These are phyloP conservation scores for Thera obeliscata DNA, from an alignment of 2,888 invertebrate species.

Conservation along the genomic window DNA sequence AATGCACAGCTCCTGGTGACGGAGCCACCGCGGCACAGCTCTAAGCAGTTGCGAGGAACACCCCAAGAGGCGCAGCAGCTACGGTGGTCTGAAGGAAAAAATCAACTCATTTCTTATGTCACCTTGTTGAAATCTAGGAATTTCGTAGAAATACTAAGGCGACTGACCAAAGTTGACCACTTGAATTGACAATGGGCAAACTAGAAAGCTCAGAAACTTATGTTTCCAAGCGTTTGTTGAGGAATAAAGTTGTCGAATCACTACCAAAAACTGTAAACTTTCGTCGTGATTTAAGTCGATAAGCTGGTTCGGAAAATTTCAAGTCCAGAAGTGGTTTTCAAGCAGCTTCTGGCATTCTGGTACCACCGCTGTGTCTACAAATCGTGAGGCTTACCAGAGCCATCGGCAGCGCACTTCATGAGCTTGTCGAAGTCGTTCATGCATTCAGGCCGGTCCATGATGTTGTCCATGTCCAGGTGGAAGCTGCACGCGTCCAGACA, in stretches of 20 bases:
- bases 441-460: slow-evolving; percentile 92
- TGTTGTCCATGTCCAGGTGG: slow-evolving; percentile 92
- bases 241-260: too few species aligned
- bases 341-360: background rate
- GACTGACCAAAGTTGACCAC: too few species aligned
- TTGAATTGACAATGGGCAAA: too few species aligned
- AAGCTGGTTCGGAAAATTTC: too few species aligned
- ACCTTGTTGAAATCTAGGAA: too few species aligned
- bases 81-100: slow-evolving; percentile 86
- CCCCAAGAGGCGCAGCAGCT: slow-evolving; percentile 92
- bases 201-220: too few species aligned
- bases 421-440: slow-evolving; percentile 93
- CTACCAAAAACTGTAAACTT: too few species aligned
- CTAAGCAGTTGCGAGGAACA: slow-evolving; percentile 91
- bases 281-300: too few species aligned
- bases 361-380: background rate
- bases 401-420: slow-evolving; percentile 93
- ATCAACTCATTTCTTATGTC: background rate
- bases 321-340: too few species aligned
- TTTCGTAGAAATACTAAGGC: too few species aligned
- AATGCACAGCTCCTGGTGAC: slow-evolving; percentile 89
- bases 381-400: slow-evolving; percentile 80
- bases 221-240: too few species aligned
- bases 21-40: slow-evolving; percentile 92
- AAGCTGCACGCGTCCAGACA: slow-evolving; percentile 94